Evolutionary conservation across 2,113 vertebrate genomes (phyloP), one percentile per base, ranked within the genome.

Genomic region (Solea senegalensis): DNA sequence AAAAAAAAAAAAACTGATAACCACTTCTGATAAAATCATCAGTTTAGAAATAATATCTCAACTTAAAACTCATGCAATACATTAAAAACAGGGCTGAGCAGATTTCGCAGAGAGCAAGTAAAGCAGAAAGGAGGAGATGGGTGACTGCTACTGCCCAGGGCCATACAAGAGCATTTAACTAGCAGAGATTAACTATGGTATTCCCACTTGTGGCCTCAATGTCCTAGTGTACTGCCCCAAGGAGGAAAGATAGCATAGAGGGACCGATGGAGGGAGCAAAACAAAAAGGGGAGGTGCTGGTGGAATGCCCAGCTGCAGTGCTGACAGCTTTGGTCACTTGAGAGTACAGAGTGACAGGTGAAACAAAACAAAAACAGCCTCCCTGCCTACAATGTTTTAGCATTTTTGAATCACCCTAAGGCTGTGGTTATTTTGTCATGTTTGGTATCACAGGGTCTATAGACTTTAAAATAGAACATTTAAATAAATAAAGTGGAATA

Each of bases 161-260:
- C 86, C 56, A 78, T 92, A 90, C 90, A 90, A 75, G 81, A 88
- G 68, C 69, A 84, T 89, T 90, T 92, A 90, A 91, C 90, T 83
- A 91, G 86, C 75, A 70, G 48, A 90, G 85, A 91, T 90, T 88
- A 91, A 92, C 85, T 86, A 86, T 73, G 78, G 83, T 87, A 88
- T 86, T 88, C 81, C 86, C 88, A 89, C 82, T 26, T 86, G 85
- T 87, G 78, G 85, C 68, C 65, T 78, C 53, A 65, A 84, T 88
- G 88, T 89, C 87, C 83, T 76, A 10, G 83, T 89, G 86, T 88
- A 86, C 39, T 0, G 84, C 90, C 87, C 85, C 54, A 3, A 81
- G 82, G 84, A 78, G 53, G 70, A 64, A 51, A 51, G 76, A 89
- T 73, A 84, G 48, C 54, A 72, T 61, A 69, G 63, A 67, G 69